Evolutionary conservation across 2,113 vertebrate species (phyloP), one percentile per base, ranked within the genome.

Genomic region (Vidua macroura): DNA sequence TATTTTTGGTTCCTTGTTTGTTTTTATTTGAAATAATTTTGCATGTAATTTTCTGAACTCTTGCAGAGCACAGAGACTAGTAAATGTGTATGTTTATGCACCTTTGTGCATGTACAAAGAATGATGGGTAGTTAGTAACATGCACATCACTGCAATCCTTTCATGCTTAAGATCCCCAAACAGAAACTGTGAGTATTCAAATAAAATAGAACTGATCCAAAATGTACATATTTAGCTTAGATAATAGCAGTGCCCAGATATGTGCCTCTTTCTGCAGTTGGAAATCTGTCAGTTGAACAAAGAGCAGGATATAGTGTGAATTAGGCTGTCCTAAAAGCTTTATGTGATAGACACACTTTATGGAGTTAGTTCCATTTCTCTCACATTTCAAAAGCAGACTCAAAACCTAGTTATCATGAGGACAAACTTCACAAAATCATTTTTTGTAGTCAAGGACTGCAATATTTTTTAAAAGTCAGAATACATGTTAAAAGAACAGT

Each of bases 201-300:
- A 86, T 80, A 86, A 96, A 92, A 72, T 62, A 94, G 90, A 92
- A 92, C 77, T 86, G 69, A 93, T 90, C 76, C 83, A 60, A 96
- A 95, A 95, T 88, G 79, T 94, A 92, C 88, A 82, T 96, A 92
- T 96, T 96, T 93, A 90, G 17, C 66, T 75, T 92, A 90, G 90
- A 94, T 95, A 95, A 93, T 72, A 83, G 92, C 60, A 94, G 76
- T 28, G 83, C 31, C 76, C 49, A 84, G 86, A 92, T 86, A 92
- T 73, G 69, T 83, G 90, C 80, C 83, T 90, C 88, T 62, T 70
- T 86, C 64, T 86, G 88, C 68, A 64, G 64, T 28, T 92, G 73
- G 80, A 95, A 92, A 97, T 94, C 90, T 97, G 93, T 97, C 92
- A 95, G 60, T 20, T 88, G 95, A 96, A 97, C 88, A 96, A 97